Conservation (phyloP, 2,113 vertebrate genomes). For the Micromys minutus region DNA sequence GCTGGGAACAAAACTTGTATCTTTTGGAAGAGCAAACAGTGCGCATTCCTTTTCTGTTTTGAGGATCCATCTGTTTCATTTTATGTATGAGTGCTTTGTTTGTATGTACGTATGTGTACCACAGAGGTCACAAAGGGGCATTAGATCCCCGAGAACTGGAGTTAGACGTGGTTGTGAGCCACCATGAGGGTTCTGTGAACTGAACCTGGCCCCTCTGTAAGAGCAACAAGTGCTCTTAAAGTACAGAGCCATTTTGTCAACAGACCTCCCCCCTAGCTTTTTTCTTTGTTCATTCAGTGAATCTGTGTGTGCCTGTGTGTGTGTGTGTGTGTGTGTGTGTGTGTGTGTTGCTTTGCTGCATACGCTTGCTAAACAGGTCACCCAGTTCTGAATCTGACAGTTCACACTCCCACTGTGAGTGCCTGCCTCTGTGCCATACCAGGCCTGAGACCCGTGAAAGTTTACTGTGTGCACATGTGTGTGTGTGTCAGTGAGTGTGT, state of each 20-base stretch:
- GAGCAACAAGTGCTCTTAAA: neutral
- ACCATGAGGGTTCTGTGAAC: neutral
- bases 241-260: neutral
- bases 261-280: neutral
- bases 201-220: neutral
- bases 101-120: neutral
- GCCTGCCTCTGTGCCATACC: neutral
- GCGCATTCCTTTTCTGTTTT: neutral
- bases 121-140: neutral
- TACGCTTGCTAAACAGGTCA: accelerated
- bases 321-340: neutral
- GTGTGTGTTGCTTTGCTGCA: neutral
- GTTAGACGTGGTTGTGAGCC: neutral
- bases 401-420: neutral
- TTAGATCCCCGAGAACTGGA: neutral
- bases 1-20: neutral
- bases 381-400: neutral
- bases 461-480: neutral
- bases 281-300: neutral
- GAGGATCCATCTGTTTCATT: neutral
- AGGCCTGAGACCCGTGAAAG: neutral
- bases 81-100: neutral
- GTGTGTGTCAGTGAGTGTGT: neutral
- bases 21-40: neutral
- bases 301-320: neutral